Conservation (phyloP, 2,888 invertebrate species). For the Ophioninae sp. region DNA sequence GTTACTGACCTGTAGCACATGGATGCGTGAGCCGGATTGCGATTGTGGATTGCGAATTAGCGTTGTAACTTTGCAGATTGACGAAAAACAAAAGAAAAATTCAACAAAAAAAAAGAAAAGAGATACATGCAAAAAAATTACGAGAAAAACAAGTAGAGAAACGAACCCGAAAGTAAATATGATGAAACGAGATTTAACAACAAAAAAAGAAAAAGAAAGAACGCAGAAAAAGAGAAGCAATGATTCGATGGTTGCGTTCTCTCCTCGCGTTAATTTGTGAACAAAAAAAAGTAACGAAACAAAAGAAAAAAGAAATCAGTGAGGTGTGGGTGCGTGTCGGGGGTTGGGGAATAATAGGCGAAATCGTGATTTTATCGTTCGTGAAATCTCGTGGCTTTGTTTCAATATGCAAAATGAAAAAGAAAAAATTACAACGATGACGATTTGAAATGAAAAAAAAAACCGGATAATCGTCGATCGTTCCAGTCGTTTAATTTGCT, state of each 20-base stretch:
- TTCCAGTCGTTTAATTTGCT: slow-evolving; percentile 62
- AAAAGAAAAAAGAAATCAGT: slow-evolving; percentile 65
- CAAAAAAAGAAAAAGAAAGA: slow-evolving; percentile 30
- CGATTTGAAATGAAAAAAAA: slow-evolving; percentile 30
- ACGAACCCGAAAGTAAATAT: slow-evolving; percentile 53
- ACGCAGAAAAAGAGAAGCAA: slow-evolving; percentile 43
- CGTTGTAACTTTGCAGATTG: slow-evolving; percentile 65
- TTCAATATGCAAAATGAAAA: slow-evolving; percentile 2
- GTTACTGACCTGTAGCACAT: slow-evolving; percentile 81
- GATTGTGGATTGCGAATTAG: slow-evolving; percentile 78
- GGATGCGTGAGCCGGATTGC: slow-evolving; percentile 79
- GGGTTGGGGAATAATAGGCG: slow-evolving; percentile 66
- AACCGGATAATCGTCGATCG: slow-evolving; percentile 44
- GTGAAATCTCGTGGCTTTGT: slow-evolving; percentile 55
- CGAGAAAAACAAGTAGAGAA: slow-evolving; percentile 55
- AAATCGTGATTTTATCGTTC: slow-evolving; percentile 59
- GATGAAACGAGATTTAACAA: slow-evolving; percentile 38
- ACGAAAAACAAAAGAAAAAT: slow-evolving; percentile 63
- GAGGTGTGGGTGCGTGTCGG: slow-evolving; percentile 78
- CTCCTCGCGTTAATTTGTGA: slow-evolving; percentile 50
- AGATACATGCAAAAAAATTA: slow-evolving; percentile 56
- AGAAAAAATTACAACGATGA: slow-evolving; percentile 27
- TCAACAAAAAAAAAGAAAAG: slow-evolving; percentile 57
- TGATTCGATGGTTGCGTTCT: slow-evolving; percentile 51
- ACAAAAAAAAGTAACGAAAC: slow-evolving; percentile 41